Conservation (phyloP, 2,888 invertebrate genomes). For the Drosophila parthenogenetica region DNA sequence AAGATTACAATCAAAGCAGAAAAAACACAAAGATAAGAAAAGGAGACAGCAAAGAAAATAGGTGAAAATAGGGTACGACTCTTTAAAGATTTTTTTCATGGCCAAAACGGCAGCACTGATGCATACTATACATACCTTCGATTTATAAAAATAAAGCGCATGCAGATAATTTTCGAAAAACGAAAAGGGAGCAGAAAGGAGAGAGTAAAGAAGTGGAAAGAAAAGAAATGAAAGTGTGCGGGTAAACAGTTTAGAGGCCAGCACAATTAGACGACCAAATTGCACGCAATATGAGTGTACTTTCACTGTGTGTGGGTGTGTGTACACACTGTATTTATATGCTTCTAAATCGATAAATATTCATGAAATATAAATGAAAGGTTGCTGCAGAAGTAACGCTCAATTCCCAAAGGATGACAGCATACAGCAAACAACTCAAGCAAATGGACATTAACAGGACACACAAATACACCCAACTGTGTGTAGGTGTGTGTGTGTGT, state of each 20-base stretch:
- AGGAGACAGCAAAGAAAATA: too few species aligned
- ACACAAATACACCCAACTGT: slow-evolving; percentile 12
- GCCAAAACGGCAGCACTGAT: too few species aligned
- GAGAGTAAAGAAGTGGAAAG: neutral
- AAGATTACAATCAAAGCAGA: too few species aligned
- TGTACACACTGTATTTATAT: slow-evolving; percentile 31
- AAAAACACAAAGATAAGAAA: too few species aligned
- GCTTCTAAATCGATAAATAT: slow-evolving; percentile 75
- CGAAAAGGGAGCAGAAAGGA: too few species aligned
- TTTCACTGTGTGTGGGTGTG: neutral
- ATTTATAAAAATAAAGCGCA: too few species aligned
- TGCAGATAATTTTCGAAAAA: too few species aligned
- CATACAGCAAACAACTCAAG: slow-evolving; percentile 47
- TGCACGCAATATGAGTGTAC: slow-evolving; percentile 46
- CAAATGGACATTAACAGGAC: slow-evolving; percentile 57
- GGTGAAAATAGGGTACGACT: too few species aligned
- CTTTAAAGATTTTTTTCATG: too few species aligned
- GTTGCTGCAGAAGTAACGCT: slow-evolving; percentile 39
- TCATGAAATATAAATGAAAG: slow-evolving; percentile 71
- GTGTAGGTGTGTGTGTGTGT: neutral
- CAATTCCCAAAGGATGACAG: slow-evolving; percentile 65
- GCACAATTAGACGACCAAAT: slow-evolving; percentile 48
- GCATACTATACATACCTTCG: too few species aligned
- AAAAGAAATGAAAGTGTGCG: slow-evolving; percentile 3
- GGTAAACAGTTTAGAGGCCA: slow-evolving; percentile 20